Evolutionary conservation across 2,888 invertebrate genomes (phyloP).

Genomic region (Schrankia costaestrigalis): DNA sequence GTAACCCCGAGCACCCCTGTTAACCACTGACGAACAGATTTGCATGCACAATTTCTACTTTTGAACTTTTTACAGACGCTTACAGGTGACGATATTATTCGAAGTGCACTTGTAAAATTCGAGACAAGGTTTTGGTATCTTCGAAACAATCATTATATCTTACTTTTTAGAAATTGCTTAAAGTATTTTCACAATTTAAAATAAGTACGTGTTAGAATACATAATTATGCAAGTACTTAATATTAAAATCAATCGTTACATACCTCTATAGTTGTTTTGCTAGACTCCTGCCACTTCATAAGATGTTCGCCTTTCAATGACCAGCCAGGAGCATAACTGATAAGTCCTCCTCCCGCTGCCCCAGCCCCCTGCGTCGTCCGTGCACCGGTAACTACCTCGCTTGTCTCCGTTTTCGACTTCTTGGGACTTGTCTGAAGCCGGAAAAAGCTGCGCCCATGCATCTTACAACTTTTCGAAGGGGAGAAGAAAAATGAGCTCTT

Average conservation of each 20-base stretch:
- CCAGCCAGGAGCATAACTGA: slow-evolving; percentile 83
- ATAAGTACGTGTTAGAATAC: too few relatives aligned
- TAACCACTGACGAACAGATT: slow-evolving; percentile 52
- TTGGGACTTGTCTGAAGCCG: slow-evolving; percentile 77
- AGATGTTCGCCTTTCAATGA: slow-evolving; percentile 82
- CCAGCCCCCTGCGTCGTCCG: slow-evolving; percentile 32
- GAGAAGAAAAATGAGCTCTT: slow-evolving; percentile 78
- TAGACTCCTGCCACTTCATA: slow-evolving; percentile 82
- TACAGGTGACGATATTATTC: slow-evolving; percentile 15
- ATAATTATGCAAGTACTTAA: too few relatives aligned
- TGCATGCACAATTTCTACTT: slow-evolving; percentile 59
- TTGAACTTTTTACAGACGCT: slow-evolving; percentile 34
- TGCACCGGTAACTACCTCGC: slow-evolving; percentile 41
- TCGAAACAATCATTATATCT: too few relatives aligned
- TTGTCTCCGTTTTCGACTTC: slow-evolving; percentile 66
- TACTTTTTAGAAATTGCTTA: too few relatives aligned
- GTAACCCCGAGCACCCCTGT: slow-evolving; percentile 40
- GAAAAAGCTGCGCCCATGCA: slow-evolving; percentile 74
- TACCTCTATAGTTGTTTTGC: slow-evolving; percentile 82
- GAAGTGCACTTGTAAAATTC: too few relatives aligned
- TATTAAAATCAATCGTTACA: too few relatives aligned
- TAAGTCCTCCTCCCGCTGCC: slow-evolving; percentile 65
- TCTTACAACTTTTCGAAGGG: slow-evolving; percentile 75
- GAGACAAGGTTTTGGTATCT: too few relatives aligned
- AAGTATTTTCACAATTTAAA: too few relatives aligned